phyloP scores from a whole-genome alignment of 2,888 invertebrate genomes.

The Elmis aenea region DNA sequence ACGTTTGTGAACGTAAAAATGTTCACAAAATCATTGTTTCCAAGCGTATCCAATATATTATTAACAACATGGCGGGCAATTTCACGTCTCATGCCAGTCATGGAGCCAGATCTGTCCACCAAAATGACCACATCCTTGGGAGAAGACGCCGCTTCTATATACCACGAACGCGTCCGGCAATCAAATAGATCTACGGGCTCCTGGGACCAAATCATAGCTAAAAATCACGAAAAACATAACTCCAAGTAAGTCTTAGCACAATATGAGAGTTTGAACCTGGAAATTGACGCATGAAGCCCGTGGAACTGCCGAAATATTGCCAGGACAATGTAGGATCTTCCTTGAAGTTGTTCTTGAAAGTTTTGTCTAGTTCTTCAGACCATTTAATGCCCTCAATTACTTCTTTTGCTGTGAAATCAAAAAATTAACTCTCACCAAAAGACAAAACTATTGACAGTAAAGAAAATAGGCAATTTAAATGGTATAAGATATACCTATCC shows the following conservation, averaged over 20 bases:
- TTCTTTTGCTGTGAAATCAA: slow-evolving; percentile 65
- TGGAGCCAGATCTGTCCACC: slow-evolving; percentile 63
- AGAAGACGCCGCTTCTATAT: slow-evolving; percentile 95
- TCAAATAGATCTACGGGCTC: slow-evolving; percentile 90
- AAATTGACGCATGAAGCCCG: slow-evolving; percentile 95
- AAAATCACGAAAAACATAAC: slow-evolving; percentile 16
- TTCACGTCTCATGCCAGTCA: slow-evolving; percentile 69
- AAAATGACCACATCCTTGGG: slow-evolving; percentile 85
- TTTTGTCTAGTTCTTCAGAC: slow-evolving; percentile 89
- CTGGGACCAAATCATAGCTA: slow-evolving; percentile 73
- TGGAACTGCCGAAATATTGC: slow-evolving; percentile 98
- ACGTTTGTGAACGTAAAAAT: slow-evolving; percentile 86
- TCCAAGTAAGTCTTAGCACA: background rate
- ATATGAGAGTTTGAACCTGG: slow-evolving; percentile 61
- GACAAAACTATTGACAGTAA: too few relatives aligned
- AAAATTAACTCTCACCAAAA: too few relatives aligned
- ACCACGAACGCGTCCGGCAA: slow-evolving; percentile 92
- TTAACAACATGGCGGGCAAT: slow-evolving; percentile 85
- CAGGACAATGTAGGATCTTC: slow-evolving; percentile 85
- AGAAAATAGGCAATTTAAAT: too few relatives aligned
- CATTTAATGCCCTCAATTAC: slow-evolving; percentile 92
- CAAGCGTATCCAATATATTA: slow-evolving; percentile 90
- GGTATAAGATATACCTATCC: too few relatives aligned
- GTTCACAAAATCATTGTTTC: slow-evolving; percentile 97
- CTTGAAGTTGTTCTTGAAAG: slow-evolving; percentile 81